Evolutionary conservation across 1,140 invertebrate genomes (phyloP), one percentile per base, ranked within the genome.

Genomic region (Drosophila mayri): DNA sequence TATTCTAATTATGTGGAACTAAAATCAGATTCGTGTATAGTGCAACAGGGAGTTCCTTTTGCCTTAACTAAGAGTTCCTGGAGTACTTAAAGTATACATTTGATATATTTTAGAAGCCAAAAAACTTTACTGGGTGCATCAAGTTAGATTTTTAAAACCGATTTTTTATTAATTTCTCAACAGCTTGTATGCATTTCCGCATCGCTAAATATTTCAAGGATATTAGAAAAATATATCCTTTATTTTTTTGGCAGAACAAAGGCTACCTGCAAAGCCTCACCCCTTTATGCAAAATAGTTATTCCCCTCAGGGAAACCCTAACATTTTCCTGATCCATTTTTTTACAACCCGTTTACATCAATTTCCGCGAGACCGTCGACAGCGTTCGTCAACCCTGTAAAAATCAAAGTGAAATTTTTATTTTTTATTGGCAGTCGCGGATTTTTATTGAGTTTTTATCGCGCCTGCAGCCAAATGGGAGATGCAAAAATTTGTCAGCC

Each of bases 381-480:
- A 63, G 52, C 67, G 25, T 3, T 68, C 49, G 75, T 83, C 83
- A 79, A 86, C 81, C 81, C 81, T 76, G 76, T 61, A 61, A 64
- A 85, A 73, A 86, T 82, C 76, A 63, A 85, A 81, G 58, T 68
- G 52, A 83, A 49, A 52, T 66, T 61, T 16, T 4, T 35, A 49
- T 43, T 49, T 63, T 81, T 73, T 82, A 77, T 85, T 80, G 72
- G 32, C 63, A 60, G 61, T 32, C 37, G 44, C 52, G 54, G 18
- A 84, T 88, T 88, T 88, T 88, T 88, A 88, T 88, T 88, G 78
- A 78, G 75, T 78, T 90, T 86, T 84, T 90, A 90, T 88, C 85
- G 81, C 80, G 76, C 79, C 77, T 86, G 74, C 78, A 86, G 77
- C 55, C 49, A 55, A 58, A 70, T 41, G 44, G 16, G 20, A 72